phyloP scores from a whole-genome alignment of 2,113 vertebrate genomes.

The Thunnus maccoyii region DNA sequence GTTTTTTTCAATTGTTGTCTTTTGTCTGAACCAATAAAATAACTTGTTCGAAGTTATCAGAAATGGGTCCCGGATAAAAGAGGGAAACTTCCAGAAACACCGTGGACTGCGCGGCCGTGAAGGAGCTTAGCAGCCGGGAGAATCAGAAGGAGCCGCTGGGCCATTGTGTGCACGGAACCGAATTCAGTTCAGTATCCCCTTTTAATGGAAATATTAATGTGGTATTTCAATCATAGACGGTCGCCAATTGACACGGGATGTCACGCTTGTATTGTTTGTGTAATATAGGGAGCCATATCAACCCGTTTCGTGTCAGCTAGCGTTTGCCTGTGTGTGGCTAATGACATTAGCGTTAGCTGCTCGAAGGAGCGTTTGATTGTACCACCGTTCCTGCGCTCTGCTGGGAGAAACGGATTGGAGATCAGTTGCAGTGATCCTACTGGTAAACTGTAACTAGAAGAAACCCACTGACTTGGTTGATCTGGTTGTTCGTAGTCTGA shows the following conservation, averaged over 20 bases:
- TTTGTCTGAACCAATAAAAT: neutral
- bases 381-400: neutral
- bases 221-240: neutral
- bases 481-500: accelerated
- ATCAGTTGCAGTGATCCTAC: neutral
- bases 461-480: accelerated
- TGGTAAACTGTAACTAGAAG: too few relatives aligned
- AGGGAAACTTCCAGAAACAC: slow-evolving; percentile 75
- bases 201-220: neutral
- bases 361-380: slow-evolving; percentile 44
- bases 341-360: slow-evolving; percentile 63
- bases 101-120: slow-evolving; percentile 62
- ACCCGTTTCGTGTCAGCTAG: slow-evolving; percentile 31
- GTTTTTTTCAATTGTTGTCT: neutral
- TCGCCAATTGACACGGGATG: slow-evolving; percentile 1
- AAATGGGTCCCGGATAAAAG: slow-evolving; percentile 83
- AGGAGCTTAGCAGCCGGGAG: slow-evolving; percentile 69
- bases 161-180: slow-evolving; percentile 9
- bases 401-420: neutral
- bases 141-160: slow-evolving; percentile 35
- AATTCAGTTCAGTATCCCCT: slow-evolving; percentile 25
- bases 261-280: slow-evolving; percentile 30
- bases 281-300: neutral
- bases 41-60: neutral
- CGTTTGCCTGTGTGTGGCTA: slow-evolving; percentile 67